A percentile compares a stretch with the other conserved stretches of the same genome.
These are phyloP conservation scores for Martes flavigula DNA, from an alignment of 2,797 vertebrate species.

Conservation along the genomic window DNA sequence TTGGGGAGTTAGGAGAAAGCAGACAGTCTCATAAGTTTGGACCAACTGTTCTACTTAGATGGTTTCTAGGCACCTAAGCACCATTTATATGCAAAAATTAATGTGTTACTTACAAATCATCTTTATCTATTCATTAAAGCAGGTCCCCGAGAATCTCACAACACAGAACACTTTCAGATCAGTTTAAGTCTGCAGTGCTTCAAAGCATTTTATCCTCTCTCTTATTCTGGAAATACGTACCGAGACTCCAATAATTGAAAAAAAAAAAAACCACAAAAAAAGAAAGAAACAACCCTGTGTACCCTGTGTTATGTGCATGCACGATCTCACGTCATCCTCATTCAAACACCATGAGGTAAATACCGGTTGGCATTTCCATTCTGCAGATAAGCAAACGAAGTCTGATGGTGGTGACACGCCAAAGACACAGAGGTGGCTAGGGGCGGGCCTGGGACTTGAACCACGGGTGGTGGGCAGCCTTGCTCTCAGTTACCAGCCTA, in stretches of 20 bases:
- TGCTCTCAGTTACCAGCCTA: background rate
- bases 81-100: background rate
- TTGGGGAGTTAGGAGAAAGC: background rate
- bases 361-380: background rate
- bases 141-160: background rate
- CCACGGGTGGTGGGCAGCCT: background rate
- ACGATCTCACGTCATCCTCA: background rate
- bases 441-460: background rate
- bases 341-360: background rate
- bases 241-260: background rate
- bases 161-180: background rate
- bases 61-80: background rate
- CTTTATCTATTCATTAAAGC: background rate
- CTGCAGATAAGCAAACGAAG: background rate
- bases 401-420: background rate
- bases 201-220: background rate
- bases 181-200: background rate
- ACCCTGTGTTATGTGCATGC: too few relatives aligned
- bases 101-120: conserved; percentile 1
- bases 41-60: background rate
- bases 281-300: background rate
- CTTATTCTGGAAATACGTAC: background rate
- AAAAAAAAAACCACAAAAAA: background rate
- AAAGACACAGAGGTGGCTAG: background rate
- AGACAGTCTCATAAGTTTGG: background rate